These are phyloP conservation scores for Acanthurus lineatus DNA, from an alignment of 2,797 vertebrate species.

Conservation along the genomic window DNA sequence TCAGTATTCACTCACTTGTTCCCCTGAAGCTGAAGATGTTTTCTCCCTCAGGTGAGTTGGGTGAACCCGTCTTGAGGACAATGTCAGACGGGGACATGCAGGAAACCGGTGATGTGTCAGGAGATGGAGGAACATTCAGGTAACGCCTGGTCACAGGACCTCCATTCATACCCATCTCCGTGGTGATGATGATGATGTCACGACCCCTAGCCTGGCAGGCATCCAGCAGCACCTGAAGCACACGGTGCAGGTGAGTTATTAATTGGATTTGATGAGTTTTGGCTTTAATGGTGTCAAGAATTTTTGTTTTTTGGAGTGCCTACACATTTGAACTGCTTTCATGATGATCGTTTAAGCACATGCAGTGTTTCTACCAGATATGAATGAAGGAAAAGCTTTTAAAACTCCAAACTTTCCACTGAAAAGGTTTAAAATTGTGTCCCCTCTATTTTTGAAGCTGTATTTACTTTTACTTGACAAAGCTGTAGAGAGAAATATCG, in stretches of 20 bases:
- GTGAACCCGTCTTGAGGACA: conserved; percentile 80
- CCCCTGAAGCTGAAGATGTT: conserved; percentile 83
- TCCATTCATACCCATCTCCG: conserved; percentile 68
- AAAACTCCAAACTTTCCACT: not conserved
- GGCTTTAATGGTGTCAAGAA: not conserved
- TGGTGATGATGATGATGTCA: conserved; percentile 86
- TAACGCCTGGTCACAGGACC: conserved; percentile 71
- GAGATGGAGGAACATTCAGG: conserved; percentile 76
- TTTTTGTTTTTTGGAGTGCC: not conserved
- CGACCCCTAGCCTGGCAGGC: conserved; percentile 77
- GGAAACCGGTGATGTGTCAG: conserved; percentile 73
- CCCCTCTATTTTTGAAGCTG: no score
- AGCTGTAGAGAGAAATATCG: no score
- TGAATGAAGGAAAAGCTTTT: not conserved
- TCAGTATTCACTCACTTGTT: conserved; percentile 34
- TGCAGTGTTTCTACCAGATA: not conserved
- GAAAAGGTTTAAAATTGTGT: not conserved
- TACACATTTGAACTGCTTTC: not conserved
- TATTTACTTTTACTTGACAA: no score
- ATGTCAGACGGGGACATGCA: conserved; percentile 87
- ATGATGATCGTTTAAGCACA: not conserved
- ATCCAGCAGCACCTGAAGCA: conserved; percentile 77
- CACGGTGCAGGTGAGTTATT: conserved; percentile 5
- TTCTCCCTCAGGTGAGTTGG: conserved; percentile 69
- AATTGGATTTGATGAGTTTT: not conserved